Conservation (phyloP, 2,888 invertebrate species). For the Stenolophus ochropezus region DNA sequence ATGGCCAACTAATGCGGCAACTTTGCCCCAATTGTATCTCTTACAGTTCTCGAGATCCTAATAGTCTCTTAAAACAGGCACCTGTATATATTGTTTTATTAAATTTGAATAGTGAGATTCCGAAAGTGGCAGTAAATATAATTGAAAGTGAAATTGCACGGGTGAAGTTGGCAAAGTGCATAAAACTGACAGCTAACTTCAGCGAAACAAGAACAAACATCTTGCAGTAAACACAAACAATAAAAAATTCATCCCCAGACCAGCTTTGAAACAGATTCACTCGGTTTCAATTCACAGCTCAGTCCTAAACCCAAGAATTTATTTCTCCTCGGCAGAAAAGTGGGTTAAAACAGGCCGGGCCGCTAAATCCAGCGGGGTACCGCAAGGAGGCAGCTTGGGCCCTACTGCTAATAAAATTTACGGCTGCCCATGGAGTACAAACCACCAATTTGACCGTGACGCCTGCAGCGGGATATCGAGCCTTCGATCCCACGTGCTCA, state of each 20-base stretch:
- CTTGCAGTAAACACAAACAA: neutral
- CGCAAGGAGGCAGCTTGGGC: slow-evolving; percentile 32
- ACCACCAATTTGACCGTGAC: slow-evolving; percentile 26
- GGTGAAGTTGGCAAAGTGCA: too few species aligned
- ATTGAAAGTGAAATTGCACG: too few species aligned
- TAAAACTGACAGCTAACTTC: too few species aligned
- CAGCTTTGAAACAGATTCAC: slow-evolving; percentile 15
- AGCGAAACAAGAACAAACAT: neutral
- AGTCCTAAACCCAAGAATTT: slow-evolving; percentile 21
- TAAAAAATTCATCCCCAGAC: slow-evolving; percentile 24
- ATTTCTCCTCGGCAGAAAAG: slow-evolving; percentile 27
- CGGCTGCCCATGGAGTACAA: slow-evolving; percentile 25
- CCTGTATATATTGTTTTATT: too few species aligned
- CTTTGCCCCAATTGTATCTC: too few species aligned
- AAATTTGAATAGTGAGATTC: too few species aligned
- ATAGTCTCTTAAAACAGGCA: too few species aligned
- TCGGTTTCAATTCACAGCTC: slow-evolving; percentile 32
- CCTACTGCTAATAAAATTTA: slow-evolving; percentile 31
- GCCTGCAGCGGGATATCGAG: slow-evolving; percentile 1
- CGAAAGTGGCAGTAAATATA: too few species aligned
- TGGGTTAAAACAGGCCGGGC: slow-evolving; percentile 17
- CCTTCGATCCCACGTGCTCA: slow-evolving; percentile 25
- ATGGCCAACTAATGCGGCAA: too few species aligned
- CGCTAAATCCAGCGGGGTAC: slow-evolving; percentile 34
- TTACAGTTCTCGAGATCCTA: too few species aligned